Evolutionary conservation across 2,113 vertebrate species (phyloP).

Genomic region (Forbesichthys agassizii): DNA sequence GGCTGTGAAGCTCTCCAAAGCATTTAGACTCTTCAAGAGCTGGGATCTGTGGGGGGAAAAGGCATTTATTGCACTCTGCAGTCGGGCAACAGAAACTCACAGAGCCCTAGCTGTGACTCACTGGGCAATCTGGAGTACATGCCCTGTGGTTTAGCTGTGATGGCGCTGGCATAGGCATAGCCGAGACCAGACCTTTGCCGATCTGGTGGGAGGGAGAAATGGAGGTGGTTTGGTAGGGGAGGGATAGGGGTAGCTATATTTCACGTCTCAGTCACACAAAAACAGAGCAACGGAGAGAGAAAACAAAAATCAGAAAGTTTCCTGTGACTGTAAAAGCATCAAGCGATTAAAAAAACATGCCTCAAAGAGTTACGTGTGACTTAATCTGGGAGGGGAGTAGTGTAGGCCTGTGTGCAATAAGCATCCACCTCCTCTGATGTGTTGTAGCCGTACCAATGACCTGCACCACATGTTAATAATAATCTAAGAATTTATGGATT

Average conservation of each 20-base stretch:
- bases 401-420: conserved; percentile 27
- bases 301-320: conserved; percentile 1
- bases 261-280: neutral
- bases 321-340: conserved; percentile 43
- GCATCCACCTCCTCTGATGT: conserved; percentile 28
- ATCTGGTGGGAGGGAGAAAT: conserved; percentile 46
- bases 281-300: conserved; percentile 11
- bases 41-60: conserved; percentile 40
- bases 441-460: conserved; percentile 50
- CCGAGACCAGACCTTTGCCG: conserved; percentile 64
- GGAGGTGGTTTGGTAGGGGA: conserved; percentile 6
- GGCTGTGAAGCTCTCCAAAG: conserved; percentile 15
- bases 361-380: conserved; percentile 52
- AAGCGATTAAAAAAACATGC: conserved; percentile 48
- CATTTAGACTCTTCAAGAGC: conserved; percentile 10
- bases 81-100: conserved; percentile 52
- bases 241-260: neutral
- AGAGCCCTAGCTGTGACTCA: conserved; percentile 62
- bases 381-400: conserved; percentile 48
- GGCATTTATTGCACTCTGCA: conserved; percentile 38
- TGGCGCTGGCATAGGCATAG: conserved; percentile 58
- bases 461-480: conserved; percentile 33
- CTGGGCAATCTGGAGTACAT: conserved; percentile 77
- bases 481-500: conserved; percentile 31
- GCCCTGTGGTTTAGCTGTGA: conserved; percentile 70